Base-by-base conservation (phyloP, 53 echinoderm and acorn worm genomes). In the Apostichopus leukothele region DNA sequence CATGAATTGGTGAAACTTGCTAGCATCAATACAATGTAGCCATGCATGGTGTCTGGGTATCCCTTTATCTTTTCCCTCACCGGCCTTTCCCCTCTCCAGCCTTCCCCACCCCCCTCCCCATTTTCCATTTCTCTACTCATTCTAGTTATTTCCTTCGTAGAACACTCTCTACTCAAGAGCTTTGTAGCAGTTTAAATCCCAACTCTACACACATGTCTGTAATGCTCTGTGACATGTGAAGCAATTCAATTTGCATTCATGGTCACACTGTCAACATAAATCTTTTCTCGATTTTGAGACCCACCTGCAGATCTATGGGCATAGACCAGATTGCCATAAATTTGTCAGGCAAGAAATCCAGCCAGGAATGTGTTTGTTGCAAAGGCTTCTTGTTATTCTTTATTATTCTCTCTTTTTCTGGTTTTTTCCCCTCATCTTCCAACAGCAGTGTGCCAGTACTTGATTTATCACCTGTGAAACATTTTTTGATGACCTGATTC, bases 181-280 rank as follows among this genome's bases (percentile, higher is more conserved):
- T 8, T 7, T 57, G 57, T 57, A 57, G 18, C 71, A 68, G 18
- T 14, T 68, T 68, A 19, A 6, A n/a, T 13, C 71, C 18, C 20
- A 16, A 19, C 71, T 19, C 71, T 71, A 71, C 71, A 14, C 71
- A 16, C 13, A 61, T 71, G 20, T 6, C 71, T 57, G 6, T 81
- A 57, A 81, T 81, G 19, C 55, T 55, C 18, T 20, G 20, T 81
- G 81, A 81, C 81, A 81, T 59, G 23, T 81, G 55, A 53, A 59
- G 81, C 81, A 81, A 81, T 81, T 59, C 81, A 81, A 81, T 81
- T 81, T 81, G 81, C 81, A 55, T 81, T 81, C 81, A 81, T 81
- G 81, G 81, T 59, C 81, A 20, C n/a, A 53, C 81, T 81, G 81
- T 81, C 81, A 81, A 19, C 81, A 81, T 81, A 81, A 81, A 81